Conservation (phyloP, 2,888 invertebrate genomes). For the Pheosia gnoma region DNA sequence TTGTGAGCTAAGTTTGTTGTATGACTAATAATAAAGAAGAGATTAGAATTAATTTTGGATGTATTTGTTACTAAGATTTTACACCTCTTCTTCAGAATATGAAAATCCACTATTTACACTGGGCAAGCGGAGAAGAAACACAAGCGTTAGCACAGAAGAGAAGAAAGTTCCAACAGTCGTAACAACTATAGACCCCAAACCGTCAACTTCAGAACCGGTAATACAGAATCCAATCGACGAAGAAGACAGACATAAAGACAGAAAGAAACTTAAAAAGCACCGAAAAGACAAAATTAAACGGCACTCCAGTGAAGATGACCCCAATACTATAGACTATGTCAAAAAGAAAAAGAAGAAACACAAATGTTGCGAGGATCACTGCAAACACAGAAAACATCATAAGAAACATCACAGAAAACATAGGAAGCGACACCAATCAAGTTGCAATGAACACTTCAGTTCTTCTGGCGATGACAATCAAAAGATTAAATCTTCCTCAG, state of each 20-base stretch:
- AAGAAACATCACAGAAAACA: conserved; percentile 92
- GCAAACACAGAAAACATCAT: conserved; percentile 89
- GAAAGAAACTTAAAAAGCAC: conserved; percentile 88
- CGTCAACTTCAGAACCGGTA: conserved; percentile 37
- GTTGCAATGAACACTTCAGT: conserved; percentile 76
- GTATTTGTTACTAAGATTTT: no score
- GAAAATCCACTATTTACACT: conserved; percentile 91
- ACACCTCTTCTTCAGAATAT: conserved; percentile 85
- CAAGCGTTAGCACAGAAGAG: conserved; percentile 86
- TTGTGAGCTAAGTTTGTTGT: no score
- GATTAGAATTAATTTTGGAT: no score
- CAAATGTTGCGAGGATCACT: conserved; percentile 87
- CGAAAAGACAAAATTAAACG: conserved; percentile 86
- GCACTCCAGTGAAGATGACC: conserved; percentile 73
- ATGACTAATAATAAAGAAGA: no score
- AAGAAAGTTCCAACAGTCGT: conserved; percentile 59
- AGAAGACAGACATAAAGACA: conserved; percentile 83
- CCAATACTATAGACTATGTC: conserved; percentile 70
- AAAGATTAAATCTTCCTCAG: conserved; percentile 68
- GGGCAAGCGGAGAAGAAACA: conserved; percentile 90
- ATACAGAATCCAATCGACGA: conserved; percentile 58
- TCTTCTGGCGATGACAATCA: conserved; percentile 81
- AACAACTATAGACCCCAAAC: conserved; percentile 49
- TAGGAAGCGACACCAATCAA: conserved; percentile 88
- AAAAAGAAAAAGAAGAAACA: conserved; percentile 88